phyloP scores from a whole-genome alignment of 2,888 invertebrate genomes.

The Blera fallax region DNA sequence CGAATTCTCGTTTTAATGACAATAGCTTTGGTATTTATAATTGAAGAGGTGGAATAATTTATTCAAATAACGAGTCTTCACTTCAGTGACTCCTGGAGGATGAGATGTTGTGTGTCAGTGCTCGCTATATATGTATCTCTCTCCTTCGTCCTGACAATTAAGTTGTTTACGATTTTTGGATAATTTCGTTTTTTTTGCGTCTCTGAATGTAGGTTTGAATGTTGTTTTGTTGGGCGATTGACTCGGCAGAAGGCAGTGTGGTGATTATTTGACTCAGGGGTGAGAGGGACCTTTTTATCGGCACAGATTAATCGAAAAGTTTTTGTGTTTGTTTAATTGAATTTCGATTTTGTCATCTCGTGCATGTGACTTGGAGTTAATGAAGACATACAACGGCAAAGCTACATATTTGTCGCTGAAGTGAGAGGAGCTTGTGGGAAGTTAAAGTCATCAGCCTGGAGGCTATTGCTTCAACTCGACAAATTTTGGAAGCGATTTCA shows the following conservation, averaged over 20 bases:
- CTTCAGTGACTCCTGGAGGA: constrained; percentile 35
- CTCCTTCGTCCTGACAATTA: constrained; percentile 45
- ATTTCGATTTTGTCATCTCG: constrained; percentile 77
- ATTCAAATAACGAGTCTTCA: constrained; percentile 72
- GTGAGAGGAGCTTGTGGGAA: too few relatives aligned
- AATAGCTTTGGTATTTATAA: constrained; percentile 72
- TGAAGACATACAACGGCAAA: neutral
- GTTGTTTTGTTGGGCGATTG: constrained; percentile 36
- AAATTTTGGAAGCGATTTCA: too few relatives aligned
- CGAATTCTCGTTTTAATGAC: constrained; percentile 40
- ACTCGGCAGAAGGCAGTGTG: constrained; percentile 19
- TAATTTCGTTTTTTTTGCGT: neutral
- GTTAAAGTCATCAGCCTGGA: too few relatives aligned
- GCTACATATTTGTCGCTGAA: neutral
- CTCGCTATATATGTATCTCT: neutral
- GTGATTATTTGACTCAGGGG: neutral
- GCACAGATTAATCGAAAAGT: constrained; percentile 79
- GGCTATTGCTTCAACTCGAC: too few relatives aligned
- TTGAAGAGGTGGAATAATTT: constrained; percentile 76
- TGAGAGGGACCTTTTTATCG: constrained; percentile 25
- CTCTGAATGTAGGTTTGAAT: neutral
- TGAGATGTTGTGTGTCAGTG: constrained; percentile 18
- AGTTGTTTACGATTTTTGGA: constrained; percentile 60
- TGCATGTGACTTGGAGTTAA: constrained; percentile 4
- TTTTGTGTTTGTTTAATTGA: constrained; percentile 82